A percentile compares a stretch with the other conserved stretches of the same genome.
phyloP scores from a whole-genome alignment of 2,113 vertebrate species.

The Vidua chalybeata region DNA sequence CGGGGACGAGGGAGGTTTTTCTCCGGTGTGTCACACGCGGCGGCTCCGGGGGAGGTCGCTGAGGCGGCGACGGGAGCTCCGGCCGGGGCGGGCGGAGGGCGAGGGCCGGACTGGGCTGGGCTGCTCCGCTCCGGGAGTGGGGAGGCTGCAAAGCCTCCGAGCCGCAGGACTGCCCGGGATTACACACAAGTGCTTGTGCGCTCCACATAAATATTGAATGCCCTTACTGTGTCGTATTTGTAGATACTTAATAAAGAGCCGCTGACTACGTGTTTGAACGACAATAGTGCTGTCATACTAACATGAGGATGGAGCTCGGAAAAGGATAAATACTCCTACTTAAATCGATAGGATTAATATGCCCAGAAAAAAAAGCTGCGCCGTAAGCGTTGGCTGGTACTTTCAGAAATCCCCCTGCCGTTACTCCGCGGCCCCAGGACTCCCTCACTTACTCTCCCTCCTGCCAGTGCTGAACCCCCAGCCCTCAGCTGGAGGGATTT shows the following conservation, averaged over 20 bases:
- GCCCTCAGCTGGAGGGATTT: neutral
- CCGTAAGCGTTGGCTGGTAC: neutral
- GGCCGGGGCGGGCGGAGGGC: neutral
- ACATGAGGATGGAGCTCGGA: neutral
- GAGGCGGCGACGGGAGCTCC: constrained; percentile 47
- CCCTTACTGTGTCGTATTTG: neutral
- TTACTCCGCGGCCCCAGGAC: neutral
- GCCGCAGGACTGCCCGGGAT: constrained; percentile 11
- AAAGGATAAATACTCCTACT: neutral
- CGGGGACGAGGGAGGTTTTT: constrained; percentile 48
- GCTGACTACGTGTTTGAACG: neutral
- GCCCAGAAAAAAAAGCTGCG: neutral
- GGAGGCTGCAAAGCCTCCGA: neutral
- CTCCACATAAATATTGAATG: neutral
- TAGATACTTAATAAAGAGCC: neutral
- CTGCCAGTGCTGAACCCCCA: neutral
- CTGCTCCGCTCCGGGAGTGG: neutral
- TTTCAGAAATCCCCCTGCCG: neutral
- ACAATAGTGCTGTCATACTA: constrained; percentile 15
- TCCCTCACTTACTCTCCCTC: neutral
- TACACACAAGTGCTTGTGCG: neutral
- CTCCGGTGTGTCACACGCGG: constrained; percentile 57
- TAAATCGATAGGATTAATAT: neutral
- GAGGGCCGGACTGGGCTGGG: neutral
- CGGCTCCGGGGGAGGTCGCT: constrained; percentile 64